These are phyloP conservation scores for Fratercula arctica DNA, from an alignment of 2,797 vertebrate genomes.

Conservation along the genomic window DNA sequence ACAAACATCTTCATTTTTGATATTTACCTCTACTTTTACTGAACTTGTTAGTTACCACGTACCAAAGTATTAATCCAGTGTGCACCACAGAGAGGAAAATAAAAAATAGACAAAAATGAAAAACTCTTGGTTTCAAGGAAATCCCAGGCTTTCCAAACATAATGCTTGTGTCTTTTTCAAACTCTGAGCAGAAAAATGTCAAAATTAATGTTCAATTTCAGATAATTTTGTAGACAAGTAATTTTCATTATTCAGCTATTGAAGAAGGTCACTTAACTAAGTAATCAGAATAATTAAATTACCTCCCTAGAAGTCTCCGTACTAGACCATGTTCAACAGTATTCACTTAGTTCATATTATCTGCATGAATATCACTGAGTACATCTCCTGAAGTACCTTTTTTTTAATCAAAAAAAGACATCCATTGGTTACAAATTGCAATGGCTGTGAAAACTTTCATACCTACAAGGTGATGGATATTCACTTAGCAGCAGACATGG, in stretches of 20 bases:
- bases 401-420: neutral
- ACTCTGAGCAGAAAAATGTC: neutral
- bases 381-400: neutral
- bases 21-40: neutral
- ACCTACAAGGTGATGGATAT: neutral
- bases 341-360: neutral
- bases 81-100: neutral
- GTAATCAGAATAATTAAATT: slow-evolving; percentile 20
- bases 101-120: neutral
- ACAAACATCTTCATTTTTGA: neutral
- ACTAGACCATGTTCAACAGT: neutral
- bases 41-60: neutral
- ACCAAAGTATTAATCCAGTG: neutral
- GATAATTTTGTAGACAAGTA: neutral
- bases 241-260: neutral
- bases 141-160: neutral
- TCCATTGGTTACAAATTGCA: neutral
- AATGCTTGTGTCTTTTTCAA: neutral
- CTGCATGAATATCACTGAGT: neutral
- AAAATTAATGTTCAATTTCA: neutral
- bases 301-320: neutral
- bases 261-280: neutral
- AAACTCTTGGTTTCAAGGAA: neutral
- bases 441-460: neutral
- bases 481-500: neutral